phyloP scores from a whole-genome alignment of 1,140 invertebrate species.

The Palaemon carinicauda region DNA sequence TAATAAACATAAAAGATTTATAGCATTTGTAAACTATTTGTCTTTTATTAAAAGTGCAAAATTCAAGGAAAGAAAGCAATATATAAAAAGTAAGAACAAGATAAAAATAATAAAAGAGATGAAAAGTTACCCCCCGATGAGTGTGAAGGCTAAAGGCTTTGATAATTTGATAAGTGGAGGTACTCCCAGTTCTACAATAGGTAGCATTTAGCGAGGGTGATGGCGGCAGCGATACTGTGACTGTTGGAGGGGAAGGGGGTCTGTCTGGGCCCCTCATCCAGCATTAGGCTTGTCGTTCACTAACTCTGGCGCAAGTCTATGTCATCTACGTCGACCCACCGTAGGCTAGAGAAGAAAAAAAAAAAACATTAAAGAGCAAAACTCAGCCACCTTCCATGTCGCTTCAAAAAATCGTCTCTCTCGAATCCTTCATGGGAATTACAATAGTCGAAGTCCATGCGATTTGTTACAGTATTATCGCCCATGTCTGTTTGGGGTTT shows the following conservation, averaged over 20 bases:
- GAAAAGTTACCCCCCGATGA: not conserved
- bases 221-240: constrained; percentile 49
- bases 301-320: not conserved
- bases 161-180: constrained; percentile 56
- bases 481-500: not conserved
- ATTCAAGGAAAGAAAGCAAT: no score
- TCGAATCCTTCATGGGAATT: no score
- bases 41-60: no score
- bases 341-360: no score
- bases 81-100: not conserved
- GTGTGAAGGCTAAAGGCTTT: constrained; percentile 43
- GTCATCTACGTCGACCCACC: not conserved
- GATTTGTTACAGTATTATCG: not conserved
- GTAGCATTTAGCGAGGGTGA: constrained; percentile 52
- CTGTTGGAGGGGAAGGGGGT: not conserved
- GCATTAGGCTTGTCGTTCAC: constrained; percentile 41
- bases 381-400: no score
- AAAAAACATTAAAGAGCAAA: not conserved
- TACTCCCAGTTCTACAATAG: constrained; percentile 44
- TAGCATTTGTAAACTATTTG: no score
- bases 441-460: constrained; percentile 31
- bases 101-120: not conserved
- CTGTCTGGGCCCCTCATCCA: constrained; percentile 45
- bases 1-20: no score
- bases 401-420: no score